These are phyloP conservation scores for Calyptomena viridis DNA, from an alignment of 2,113 vertebrate species.

Conservation along the genomic window DNA sequence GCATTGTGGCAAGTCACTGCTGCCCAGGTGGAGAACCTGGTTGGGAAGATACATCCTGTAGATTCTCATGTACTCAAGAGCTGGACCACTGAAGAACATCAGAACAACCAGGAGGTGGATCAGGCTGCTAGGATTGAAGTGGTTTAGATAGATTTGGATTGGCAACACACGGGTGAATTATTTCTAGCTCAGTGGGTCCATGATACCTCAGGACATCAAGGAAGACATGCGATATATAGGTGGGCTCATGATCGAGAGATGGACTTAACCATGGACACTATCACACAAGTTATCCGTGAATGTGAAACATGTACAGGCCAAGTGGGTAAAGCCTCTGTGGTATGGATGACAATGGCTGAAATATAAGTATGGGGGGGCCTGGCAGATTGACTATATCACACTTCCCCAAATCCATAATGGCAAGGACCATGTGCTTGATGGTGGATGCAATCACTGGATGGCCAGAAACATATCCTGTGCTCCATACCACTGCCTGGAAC, in stretches of 20 bases:
- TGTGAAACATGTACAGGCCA: neutral
- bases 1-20: neutral
- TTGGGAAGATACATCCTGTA: neutral
- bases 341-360: neutral
- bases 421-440: neutral
- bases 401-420: neutral
- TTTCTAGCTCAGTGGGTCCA: neutral
- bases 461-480: neutral
- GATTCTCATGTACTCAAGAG: neutral
- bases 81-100: neutral
- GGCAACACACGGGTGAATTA: neutral
- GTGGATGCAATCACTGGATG: neutral
- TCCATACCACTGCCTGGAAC: neutral
- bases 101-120: neutral
- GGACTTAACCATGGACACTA: neutral
- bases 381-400: neutral
- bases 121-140: neutral
- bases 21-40: neutral
- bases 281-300: neutral
- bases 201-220: neutral
- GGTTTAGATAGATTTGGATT: neutral
- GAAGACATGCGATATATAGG: neutral
- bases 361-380: neutral
- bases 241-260: neutral
- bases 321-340: neutral